Evolutionary conservation across 2,797 vertebrate species (phyloP), one percentile per base, ranked within the genome.

Genomic region (Diglossa cyanea): DNA sequence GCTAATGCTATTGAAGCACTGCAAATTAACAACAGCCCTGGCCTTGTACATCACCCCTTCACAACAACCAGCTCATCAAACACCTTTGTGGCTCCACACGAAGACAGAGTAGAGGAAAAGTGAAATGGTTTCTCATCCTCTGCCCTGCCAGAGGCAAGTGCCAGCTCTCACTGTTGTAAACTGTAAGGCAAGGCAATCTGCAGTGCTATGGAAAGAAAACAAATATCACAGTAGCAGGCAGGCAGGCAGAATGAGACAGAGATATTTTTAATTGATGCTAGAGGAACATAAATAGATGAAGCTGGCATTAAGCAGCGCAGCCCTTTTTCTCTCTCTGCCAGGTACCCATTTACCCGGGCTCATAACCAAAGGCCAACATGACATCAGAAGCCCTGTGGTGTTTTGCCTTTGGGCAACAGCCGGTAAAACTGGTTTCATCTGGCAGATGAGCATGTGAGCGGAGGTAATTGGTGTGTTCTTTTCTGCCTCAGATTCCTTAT

Each of bases 371-470:
- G 96, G 96, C 97, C 95, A 92, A 92, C 85, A 53, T 93, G 95
- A 97, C 96, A 95, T 97, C 89, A 85, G 97, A 88, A 95, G 95
- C 97, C 96, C 96, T 86, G 14, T 97, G 94, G 96, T 94, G 92
- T 95, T 96, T 96, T 96, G 95, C 94, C 97, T 93, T 95, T 92
- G 96, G 97, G 97, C 97, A 93, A 76, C 66, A 96, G 95, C 98
- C 95, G 96, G 94, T 95, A 96, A 94, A 96, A 96, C 97, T 95
- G 97, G 97, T 98, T 97, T 94, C 94, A 94, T 97, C 97, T 91
- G 91, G 95, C 95, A 95, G 87, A 96, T 71, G 83, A 94, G 81
- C 57, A 47, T 96, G 96, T 83, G 92, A 96, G 96, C 33, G 65
- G 77, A 48, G 28, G 93, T 93, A 96, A 97, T 93, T 95, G 93